Conservation (phyloP, 2,888 invertebrate genomes). For the Melitaea athalia region DNA sequence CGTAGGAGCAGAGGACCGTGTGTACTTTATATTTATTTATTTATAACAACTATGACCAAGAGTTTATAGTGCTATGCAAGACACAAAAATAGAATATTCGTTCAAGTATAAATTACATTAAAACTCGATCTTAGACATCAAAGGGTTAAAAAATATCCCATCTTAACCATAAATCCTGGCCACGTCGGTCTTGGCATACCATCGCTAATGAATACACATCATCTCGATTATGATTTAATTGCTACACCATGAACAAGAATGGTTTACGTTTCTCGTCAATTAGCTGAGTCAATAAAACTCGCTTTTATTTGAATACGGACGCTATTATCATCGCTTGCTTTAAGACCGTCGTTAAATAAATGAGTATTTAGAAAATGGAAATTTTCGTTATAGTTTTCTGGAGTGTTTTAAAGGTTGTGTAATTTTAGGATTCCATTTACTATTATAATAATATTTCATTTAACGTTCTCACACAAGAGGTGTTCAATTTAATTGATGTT, state of each 20-base stretch:
- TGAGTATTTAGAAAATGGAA: neutral
- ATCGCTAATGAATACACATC: constrained; percentile 43
- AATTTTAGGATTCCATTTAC: too few relatives aligned
- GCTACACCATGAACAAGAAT: constrained; percentile 47
- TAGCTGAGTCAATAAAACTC: constrained; percentile 44
- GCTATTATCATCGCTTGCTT: constrained; percentile 1
- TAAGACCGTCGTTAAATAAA: neutral
- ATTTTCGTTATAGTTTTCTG: neutral
- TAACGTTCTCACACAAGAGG: too few relatives aligned
- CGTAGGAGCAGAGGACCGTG: too few relatives aligned
- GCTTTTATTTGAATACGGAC: constrained; percentile 40
- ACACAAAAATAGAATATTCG: neutral
- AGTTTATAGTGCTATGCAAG: too few relatives aligned
- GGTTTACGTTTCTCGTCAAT: constrained; percentile 44
- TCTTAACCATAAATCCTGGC: neutral
- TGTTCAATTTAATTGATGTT: too few relatives aligned
- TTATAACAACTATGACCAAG: too few relatives aligned
- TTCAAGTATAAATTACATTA: neutral
- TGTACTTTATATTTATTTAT: too few relatives aligned
- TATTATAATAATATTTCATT: neutral
- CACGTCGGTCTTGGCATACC: constrained; percentile 26
- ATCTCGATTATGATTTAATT: constrained; percentile 59
- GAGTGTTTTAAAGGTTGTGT: neutral
- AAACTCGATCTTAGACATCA: too few relatives aligned
- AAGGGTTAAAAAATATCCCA: neutral